Conservation (phyloP, 1,140 invertebrate species). For the Nasonia vitripennis region DNA sequence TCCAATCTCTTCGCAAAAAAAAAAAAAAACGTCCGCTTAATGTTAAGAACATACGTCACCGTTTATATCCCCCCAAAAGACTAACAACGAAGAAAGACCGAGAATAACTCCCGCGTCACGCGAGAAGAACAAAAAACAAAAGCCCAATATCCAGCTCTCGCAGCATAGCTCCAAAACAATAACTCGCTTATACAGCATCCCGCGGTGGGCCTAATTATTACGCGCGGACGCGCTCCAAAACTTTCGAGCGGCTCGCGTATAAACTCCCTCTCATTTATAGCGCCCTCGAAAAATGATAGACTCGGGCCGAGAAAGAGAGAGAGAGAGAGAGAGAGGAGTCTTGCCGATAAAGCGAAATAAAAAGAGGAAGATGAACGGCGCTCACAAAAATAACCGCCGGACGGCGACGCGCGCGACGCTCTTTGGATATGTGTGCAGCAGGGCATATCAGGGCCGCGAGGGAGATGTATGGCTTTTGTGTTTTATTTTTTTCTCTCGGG, state of each 20-base stretch:
- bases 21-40: no score
- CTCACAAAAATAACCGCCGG: slow-evolving; percentile 2
- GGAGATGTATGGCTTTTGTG: no score
- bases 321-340: slow-evolving; percentile 47
- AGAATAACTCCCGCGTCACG: neutral
- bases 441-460: no score
- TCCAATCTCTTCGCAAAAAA: no score
- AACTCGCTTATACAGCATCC: neutral
- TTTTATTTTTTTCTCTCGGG: neutral
- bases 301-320: slow-evolving; percentile 29
- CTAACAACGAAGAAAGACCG: no score
- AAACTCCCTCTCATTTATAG: slow-evolving; percentile 1
- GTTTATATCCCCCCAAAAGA: no score
- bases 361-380: slow-evolving; percentile 50
- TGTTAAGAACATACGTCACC: no score
- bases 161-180: neutral
- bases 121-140: neutral
- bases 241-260: neutral
- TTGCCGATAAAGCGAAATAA: slow-evolving; percentile 54
- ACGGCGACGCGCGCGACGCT: no score
- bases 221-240: neutral
- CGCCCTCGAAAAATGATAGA: neutral
- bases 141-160: no score
- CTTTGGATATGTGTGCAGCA: no score
- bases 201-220: neutral